These are phyloP conservation scores for Dascyllus trimaculatus DNA, from an alignment of 2,113 vertebrate species.

Conservation along the genomic window DNA sequence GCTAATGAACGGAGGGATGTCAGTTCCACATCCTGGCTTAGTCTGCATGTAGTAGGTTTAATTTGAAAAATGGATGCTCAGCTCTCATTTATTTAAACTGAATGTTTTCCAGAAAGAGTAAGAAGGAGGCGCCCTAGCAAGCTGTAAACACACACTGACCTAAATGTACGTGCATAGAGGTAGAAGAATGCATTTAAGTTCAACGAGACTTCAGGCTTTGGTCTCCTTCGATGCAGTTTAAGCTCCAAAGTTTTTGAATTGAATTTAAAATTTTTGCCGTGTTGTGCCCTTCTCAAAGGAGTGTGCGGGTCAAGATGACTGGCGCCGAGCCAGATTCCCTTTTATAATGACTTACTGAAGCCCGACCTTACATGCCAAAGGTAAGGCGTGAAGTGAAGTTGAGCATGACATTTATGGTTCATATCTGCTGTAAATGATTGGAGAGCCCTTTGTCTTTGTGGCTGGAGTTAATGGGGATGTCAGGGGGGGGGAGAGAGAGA, in stretches of 20 bases:
- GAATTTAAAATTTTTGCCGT: slow-evolving; percentile 3
- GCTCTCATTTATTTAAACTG: background rate
- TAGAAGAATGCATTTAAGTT: background rate
- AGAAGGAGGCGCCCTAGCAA: background rate
- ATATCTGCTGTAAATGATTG: slow-evolving; percentile 48
- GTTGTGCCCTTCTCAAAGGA: slow-evolving; percentile 28
- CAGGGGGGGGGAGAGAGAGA: slow-evolving; percentile 22
- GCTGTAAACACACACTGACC: background rate
- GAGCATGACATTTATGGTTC: slow-evolving; percentile 54
- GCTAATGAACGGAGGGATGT: too few species aligned
- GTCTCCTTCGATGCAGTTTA: background rate
- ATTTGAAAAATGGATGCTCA: too few species aligned
- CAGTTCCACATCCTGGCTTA: too few species aligned
- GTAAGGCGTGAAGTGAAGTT: slow-evolving; percentile 29
- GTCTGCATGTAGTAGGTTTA: too few species aligned
- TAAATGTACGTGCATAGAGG: background rate
- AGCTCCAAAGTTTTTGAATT: background rate
- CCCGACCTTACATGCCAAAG: slow-evolving; percentile 49
- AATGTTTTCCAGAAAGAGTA: background rate
- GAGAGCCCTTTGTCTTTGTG: slow-evolving; percentile 46
- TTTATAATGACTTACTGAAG: slow-evolving; percentile 33
- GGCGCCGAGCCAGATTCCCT: slow-evolving; percentile 20
- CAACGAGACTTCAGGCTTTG: background rate
- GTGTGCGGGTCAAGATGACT: background rate
- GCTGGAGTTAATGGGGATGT: slow-evolving; percentile 55